A percentile compares a stretch with the other conserved stretches of the same genome.
Evolutionary conservation across 2,888 invertebrate genomes (phyloP).

Genomic region (Tenthredo scrophulariae): DNA sequence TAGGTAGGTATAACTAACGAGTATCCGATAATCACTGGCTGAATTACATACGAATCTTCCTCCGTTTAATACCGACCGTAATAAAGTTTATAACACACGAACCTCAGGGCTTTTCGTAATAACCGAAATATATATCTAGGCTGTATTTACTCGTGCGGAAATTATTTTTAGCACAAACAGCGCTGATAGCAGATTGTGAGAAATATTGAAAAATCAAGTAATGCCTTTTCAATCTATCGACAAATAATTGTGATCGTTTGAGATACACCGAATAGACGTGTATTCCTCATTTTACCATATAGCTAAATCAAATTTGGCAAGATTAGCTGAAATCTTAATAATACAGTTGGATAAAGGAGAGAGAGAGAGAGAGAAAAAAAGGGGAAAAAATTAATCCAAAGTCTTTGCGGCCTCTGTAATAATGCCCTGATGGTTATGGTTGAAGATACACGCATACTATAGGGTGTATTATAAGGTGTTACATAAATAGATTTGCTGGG

Average conservation of each 20-base stretch:
- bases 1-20: neutral
- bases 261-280: neutral
- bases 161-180: neutral
- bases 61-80: constrained; percentile 7
- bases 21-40: constrained; percentile 15
- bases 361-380: neutral
- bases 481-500: constrained; percentile 11
- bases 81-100: neutral
- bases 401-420: too few relatives aligned
- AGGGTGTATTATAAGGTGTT: neutral
- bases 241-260: neutral
- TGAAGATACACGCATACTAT: neutral
- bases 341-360: neutral
- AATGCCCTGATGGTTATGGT: neutral
- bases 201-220: neutral
- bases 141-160: neutral
- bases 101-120: neutral
- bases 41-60: constrained; percentile 3
- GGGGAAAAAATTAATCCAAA: too few relatives aligned
- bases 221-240: neutral
- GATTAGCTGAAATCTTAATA: neutral
- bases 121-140: neutral
- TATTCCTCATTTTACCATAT: too few relatives aligned
- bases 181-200: neutral
- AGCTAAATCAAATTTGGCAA: too few relatives aligned